These are phyloP conservation scores for Phortica variegata DNA, from an alignment of 1,140 invertebrate genomes.

Conservation along the genomic window DNA sequence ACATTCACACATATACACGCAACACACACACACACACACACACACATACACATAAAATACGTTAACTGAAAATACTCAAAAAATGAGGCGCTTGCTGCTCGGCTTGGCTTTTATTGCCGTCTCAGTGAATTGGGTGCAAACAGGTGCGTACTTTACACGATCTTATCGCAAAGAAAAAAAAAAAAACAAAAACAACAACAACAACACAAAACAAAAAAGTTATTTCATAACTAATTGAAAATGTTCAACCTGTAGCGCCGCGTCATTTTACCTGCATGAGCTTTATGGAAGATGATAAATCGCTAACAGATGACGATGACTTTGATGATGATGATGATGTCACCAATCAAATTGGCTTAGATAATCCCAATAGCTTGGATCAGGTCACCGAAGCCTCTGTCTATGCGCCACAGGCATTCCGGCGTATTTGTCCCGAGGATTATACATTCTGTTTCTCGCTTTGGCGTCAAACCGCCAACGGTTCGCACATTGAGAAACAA, in stretches of 20 bases:
- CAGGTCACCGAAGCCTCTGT: slow-evolving; percentile 15
- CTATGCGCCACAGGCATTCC: slow-evolving; percentile 18
- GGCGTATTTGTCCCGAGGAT: slow-evolving; percentile 30
- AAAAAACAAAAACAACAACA: slow-evolving; percentile 4
- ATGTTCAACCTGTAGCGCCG: slow-evolving; percentile 21
- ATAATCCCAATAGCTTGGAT: slow-evolving; percentile 15
- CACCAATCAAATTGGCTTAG: not conserved
- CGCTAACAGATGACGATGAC: slow-evolving; percentile 36
- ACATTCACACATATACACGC: too few species aligned
- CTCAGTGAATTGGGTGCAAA: too few species aligned
- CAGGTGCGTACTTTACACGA: too few species aligned
- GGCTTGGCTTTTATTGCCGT: too few species aligned
- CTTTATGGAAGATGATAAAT: slow-evolving; percentile 41
- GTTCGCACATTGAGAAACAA: slow-evolving; percentile 46
- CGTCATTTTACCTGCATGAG: slow-evolving; percentile 46
- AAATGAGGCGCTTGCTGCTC: too few species aligned
- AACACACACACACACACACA: too few species aligned
- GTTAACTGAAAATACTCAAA: too few species aligned
- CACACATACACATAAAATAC: too few species aligned
- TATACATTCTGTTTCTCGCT: slow-evolving; percentile 48
- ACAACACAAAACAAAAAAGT: slow-evolving; percentile 6
- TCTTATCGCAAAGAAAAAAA: slow-evolving; percentile 17
- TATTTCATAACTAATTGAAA: slow-evolving; percentile 23
- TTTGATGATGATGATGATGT: slow-evolving; percentile 26
- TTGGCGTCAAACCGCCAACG: slow-evolving; percentile 41